Percentiles rank a stretch among this genome's conserved stretches.
Conservation (phyloP, 2,888 invertebrate genomes). For the Eupithecia subfuscata region DNA sequence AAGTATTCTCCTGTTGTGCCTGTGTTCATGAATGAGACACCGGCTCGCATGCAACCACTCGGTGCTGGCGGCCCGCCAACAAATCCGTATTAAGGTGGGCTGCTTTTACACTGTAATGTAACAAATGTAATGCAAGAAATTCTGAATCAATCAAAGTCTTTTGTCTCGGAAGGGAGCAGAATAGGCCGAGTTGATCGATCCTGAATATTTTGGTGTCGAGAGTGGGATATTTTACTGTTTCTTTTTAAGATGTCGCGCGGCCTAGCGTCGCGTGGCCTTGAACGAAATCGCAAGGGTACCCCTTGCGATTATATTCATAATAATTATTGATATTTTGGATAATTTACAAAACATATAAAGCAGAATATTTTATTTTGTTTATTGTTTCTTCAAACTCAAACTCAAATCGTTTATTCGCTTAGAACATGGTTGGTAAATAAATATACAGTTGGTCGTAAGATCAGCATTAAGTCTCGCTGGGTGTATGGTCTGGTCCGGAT, state of each 20-base stretch:
- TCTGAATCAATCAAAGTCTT: background rate
- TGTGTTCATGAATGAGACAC: slow-evolving; percentile 56
- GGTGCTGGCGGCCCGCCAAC: slow-evolving; percentile 70
- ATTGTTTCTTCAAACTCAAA: no score
- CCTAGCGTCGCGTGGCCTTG: no score
- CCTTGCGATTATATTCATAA: background rate
- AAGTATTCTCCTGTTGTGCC: slow-evolving; percentile 35
- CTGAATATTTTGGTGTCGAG: background rate
- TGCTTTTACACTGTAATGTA: slow-evolving; percentile 56
- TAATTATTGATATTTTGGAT: background rate
- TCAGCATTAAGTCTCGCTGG: background rate
- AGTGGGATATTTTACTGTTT: background rate
- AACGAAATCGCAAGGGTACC: no score
- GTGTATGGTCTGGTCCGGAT: no score
- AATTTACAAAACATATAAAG: background rate
- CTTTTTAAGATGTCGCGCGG: background rate
- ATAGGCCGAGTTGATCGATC: background rate
- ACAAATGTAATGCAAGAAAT: slow-evolving; percentile 15
- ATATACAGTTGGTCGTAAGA: no score
- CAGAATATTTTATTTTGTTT: background rate
- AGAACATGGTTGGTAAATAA: no score
- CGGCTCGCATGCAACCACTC: slow-evolving; percentile 52
- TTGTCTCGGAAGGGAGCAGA: background rate
- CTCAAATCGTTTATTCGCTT: no score
- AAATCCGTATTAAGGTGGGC: slow-evolving; percentile 57